These are phyloP conservation scores for Calephelis virginiensis DNA, from an alignment of 1,140 invertebrate species.

Conservation along the genomic window DNA sequence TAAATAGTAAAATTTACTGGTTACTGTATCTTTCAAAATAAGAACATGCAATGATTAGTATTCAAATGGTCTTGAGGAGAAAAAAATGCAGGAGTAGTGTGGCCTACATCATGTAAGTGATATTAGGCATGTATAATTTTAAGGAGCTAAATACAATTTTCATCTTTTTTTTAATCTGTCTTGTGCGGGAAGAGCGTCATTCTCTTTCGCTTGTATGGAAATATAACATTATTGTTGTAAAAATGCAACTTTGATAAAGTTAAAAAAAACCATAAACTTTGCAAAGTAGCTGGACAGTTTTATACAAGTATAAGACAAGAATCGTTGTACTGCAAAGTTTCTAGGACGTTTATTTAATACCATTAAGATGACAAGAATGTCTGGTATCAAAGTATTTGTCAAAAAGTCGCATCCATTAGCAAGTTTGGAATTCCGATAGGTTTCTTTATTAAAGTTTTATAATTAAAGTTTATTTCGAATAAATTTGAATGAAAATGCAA, in stretches of 20 bases:
- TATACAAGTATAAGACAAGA: conserved; percentile 34
- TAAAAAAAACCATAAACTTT: not conserved
- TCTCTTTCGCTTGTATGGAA: too few species aligned
- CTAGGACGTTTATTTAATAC: conserved; percentile 43
- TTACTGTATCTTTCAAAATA: too few species aligned
- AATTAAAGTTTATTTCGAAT: not conserved
- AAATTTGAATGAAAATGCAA: not conserved
- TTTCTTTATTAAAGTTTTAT: not conserved
- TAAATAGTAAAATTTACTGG: too few species aligned
- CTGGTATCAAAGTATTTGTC: conserved; percentile 45
- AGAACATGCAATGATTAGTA: too few species aligned
- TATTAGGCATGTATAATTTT: too few species aligned
- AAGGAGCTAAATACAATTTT: too few species aligned
- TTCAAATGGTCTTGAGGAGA: too few species aligned
- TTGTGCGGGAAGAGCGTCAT: too few species aligned
- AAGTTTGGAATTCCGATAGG: conserved; percentile 11
- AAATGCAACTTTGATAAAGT: not conserved
- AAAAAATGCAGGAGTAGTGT: too few species aligned
- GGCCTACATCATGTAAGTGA: too few species aligned
- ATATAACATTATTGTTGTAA: too few species aligned
- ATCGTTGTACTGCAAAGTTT: conserved; percentile 26
- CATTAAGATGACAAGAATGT: conserved; percentile 50
- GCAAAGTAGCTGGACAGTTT: conserved; percentile 16
- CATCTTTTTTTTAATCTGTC: too few species aligned
- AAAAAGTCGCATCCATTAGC: conserved; percentile 50